Conservation (phyloP, 2,797 vertebrate genomes). For the Cichlasoma orientale region DNA sequence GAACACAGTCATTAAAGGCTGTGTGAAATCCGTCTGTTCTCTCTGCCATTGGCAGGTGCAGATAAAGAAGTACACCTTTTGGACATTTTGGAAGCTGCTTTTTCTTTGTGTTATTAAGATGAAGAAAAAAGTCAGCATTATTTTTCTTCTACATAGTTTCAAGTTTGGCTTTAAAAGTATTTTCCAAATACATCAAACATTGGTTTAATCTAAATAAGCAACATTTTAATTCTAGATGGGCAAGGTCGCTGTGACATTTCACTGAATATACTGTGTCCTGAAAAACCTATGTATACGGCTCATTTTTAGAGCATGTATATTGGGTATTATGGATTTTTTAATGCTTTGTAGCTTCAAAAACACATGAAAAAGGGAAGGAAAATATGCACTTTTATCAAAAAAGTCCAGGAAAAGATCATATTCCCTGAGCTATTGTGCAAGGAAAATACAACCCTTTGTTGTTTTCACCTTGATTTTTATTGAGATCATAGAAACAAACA, state of each 20-base stretch:
- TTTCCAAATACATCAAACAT: conserved; percentile 54
- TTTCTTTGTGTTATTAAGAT: conserved; percentile 28
- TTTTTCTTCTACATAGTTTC: conserved; percentile 44
- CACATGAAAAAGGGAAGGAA: conserved; percentile 9
- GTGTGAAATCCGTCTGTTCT: conserved; percentile 55
- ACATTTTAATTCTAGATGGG: conserved; percentile 30
- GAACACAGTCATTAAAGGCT: conserved; percentile 59
- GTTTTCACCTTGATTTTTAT: conserved; percentile 67
- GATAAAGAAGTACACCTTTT: conserved; percentile 42
- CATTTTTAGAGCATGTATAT: conserved; percentile 2
- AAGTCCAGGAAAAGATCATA: conserved; percentile 30
- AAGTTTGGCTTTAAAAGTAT: conserved; percentile 17
- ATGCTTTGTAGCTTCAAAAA: conserved; percentile 18
- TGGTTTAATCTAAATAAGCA: conserved; percentile 37
- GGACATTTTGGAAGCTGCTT: conserved; percentile 32
- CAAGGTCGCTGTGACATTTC: conserved; percentile 31
- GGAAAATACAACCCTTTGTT: conserved; percentile 55
- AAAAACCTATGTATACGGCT: not conserved
- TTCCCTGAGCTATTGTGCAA: conserved; percentile 48
- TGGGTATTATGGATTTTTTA: conserved; percentile 28
- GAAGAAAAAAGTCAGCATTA: conserved; percentile 36
- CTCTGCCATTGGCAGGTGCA: conserved; percentile 54
- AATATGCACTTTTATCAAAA: conserved; percentile 32
- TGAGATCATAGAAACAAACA: conserved; percentile 71
- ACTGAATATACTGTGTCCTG: conserved; percentile 21